A percentile compares a stretch with the other conserved stretches of the same genome.
Conservation (phyloP, 2,888 invertebrate species). For the Lutraria lutraria region DNA sequence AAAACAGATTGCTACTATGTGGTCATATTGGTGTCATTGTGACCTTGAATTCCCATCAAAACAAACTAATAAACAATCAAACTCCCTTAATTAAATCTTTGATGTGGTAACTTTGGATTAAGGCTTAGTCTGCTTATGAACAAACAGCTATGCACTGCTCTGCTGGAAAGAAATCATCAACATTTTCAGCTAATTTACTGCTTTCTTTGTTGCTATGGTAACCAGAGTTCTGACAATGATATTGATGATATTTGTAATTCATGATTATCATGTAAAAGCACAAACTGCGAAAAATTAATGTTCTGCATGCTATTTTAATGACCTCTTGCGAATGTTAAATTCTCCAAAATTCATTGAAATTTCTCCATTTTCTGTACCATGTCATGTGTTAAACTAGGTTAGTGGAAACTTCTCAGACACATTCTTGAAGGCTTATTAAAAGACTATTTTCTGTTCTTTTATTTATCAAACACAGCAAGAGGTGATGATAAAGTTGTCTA, state of each 20-base stretch:
- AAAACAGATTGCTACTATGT: too few species aligned
- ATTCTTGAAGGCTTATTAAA: background rate
- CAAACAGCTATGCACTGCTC: background rate
- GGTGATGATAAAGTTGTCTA: background rate
- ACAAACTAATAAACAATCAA: constrained; percentile 1
- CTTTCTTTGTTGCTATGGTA: constrained; percentile 9
- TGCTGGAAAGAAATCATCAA: background rate
- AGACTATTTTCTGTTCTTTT: background rate
- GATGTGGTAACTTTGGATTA: background rate
- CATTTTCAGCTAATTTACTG: background rate
- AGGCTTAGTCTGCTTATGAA: background rate
- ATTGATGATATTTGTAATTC: constrained; percentile 12
- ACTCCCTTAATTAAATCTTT: background rate
- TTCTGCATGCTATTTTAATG: background rate
- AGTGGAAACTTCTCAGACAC: background rate
- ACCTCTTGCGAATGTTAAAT: background rate
- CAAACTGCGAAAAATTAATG: background rate
- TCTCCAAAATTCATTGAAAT: background rate
- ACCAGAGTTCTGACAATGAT: constrained; percentile 9
- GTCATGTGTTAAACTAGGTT: background rate
- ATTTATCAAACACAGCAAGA: background rate
- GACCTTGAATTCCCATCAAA: background rate
- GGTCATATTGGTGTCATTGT: too few species aligned
- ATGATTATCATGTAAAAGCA: constrained; percentile 7
- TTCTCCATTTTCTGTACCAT: background rate